A percentile compares a stretch with the other conserved stretches of the same genome.
phyloP scores from a whole-genome alignment of 2,113 vertebrate species.

The Gnathonemus longibarbis region DNA sequence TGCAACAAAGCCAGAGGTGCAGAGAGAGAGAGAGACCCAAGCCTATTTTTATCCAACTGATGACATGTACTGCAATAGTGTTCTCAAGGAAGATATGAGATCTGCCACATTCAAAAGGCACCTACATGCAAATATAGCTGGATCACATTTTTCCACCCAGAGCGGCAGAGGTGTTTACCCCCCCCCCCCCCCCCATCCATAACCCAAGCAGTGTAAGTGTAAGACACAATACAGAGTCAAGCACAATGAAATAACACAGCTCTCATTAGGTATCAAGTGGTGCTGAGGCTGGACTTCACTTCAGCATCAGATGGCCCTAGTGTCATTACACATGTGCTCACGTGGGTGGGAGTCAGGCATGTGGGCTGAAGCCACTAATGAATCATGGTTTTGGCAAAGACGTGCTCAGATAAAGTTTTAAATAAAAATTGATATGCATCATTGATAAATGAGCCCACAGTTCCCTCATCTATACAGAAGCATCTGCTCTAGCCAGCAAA shows the following conservation, averaged over 20 bases:
- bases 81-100: background rate
- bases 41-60: slow-evolving; percentile 13
- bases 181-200: too few relatives aligned
- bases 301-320: background rate
- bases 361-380: background rate
- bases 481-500: background rate
- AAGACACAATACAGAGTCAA: background rate
- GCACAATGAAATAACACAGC: background rate
- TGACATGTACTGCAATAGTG: background rate
- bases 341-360: background rate
- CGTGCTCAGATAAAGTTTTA: background rate
- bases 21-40: background rate
- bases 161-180: background rate
- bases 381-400: background rate
- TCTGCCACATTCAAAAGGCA: background rate
- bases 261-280: background rate
- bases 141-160: background rate
- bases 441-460: background rate
- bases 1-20: background rate
- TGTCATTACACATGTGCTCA: background rate
- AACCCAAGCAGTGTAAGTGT: background rate
- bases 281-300: background rate
- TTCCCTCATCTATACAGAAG: background rate
- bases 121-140: background rate
- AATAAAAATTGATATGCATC: background rate